Evolutionary conservation across 1,140 invertebrate genomes (phyloP).

Genomic region (Wasmannia auropunctata): DNA sequence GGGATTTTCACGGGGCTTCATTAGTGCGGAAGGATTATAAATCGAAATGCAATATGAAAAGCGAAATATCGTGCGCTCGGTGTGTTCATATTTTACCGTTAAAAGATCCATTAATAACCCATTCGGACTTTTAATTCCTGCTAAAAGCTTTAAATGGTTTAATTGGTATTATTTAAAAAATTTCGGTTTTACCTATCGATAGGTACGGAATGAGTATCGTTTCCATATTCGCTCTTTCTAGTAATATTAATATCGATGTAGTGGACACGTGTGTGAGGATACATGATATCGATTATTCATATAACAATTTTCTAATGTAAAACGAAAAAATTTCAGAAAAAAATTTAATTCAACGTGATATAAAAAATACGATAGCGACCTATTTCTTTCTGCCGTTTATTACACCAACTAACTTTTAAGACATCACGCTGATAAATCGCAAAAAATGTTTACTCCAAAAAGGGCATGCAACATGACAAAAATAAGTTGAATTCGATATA

Average conservation of each 20-base stretch:
- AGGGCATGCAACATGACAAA: not conserved
- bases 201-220: not conserved
- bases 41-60: conserved; percentile 18
- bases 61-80: not conserved
- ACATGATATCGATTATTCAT: not conserved
- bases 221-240: not conserved
- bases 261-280: not conserved
- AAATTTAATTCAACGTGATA: not conserved
- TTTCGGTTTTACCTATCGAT: not conserved
- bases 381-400: not conserved
- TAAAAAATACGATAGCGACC: not conserved
- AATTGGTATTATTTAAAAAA: conserved; percentile 18
- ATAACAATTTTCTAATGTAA: not conserved
- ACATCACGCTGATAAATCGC: not conserved
- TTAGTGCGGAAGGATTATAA: conserved; percentile 42
- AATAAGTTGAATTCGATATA: not conserved
- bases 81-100: conserved; percentile 20
- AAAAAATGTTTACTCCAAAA: not conserved
- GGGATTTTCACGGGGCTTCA: conserved; percentile 43
- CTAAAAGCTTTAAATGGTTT: conserved; percentile 41
- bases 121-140: conserved; percentile 21
- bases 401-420: not conserved
- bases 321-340: not conserved
- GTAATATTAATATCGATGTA: not conserved
- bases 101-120: conserved; percentile 18